Percentiles rank a stretch among this genome's conserved stretches.
phyloP scores from a whole-genome alignment of 2,113 vertebrate species.

The Empidonax traillii region DNA sequence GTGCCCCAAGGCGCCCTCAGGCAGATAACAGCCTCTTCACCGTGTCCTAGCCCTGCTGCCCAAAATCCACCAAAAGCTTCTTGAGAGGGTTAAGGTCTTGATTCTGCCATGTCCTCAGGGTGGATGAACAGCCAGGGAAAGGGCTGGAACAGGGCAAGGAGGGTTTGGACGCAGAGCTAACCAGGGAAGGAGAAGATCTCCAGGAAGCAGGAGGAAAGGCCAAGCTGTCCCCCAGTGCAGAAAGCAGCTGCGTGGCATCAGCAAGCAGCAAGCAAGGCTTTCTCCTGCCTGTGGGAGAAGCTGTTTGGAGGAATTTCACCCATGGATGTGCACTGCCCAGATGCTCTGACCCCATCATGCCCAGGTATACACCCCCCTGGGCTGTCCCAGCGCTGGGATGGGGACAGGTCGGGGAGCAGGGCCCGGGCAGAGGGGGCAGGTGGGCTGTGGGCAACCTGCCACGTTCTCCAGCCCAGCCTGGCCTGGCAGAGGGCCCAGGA shows the following conservation, averaged over 20 bases:
- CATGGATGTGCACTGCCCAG: background rate
- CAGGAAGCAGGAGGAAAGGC: background rate
- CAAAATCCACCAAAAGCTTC: background rate
- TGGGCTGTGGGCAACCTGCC: background rate
- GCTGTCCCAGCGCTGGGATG: background rate
- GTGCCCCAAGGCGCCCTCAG: background rate
- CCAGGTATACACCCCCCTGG: accelerated
- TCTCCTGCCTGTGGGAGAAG: background rate
- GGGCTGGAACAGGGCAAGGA: background rate
- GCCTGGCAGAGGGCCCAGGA: background rate
- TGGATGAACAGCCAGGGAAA: background rate
- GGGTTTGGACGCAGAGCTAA: background rate
- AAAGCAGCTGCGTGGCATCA: background rate
- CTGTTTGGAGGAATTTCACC: background rate
- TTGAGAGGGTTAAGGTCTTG: background rate
- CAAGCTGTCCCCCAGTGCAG: background rate
- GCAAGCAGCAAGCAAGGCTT: background rate
- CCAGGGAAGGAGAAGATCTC: background rate
- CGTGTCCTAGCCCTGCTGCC: background rate
- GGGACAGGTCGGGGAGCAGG: background rate
- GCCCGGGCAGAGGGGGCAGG: background rate
- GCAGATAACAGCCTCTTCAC: background rate
- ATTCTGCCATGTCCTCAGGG: background rate
- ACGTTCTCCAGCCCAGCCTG: accelerated
- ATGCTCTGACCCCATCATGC: background rate